These are phyloP conservation scores for Acropora yongei DNA, from an alignment of 64 coral and sea anemone species.

Conservation along the genomic window DNA sequence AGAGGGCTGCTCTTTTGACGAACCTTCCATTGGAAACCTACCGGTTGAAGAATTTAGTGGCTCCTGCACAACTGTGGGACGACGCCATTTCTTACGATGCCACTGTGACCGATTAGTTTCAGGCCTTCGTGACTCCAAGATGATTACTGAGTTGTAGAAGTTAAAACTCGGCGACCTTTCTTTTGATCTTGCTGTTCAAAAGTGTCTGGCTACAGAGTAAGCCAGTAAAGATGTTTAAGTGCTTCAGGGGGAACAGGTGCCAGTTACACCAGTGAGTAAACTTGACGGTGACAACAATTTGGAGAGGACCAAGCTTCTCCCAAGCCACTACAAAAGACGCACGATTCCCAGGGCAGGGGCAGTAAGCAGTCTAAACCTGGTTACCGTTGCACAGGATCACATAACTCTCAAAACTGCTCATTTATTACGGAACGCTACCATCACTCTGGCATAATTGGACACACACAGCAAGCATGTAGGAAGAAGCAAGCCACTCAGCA, in stretches of 20 bases:
- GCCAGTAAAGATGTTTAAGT: slow-evolving; percentile 39
- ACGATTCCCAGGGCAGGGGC: not conserved
- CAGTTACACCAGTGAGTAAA: not conserved
- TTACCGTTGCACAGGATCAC: slow-evolving; percentile 17
- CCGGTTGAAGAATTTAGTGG: slow-evolving; percentile 43
- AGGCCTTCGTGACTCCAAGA: slow-evolving; percentile 9
- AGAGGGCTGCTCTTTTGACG: no score
- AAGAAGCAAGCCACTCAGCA: slow-evolving; percentile 23
- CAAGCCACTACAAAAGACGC: not conserved
- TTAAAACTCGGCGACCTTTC: slow-evolving; percentile 18
- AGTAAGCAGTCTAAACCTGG: not conserved
- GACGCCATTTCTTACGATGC: slow-evolving; percentile 21
- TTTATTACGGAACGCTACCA: slow-evolving; percentile 24
- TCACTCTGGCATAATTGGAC: slow-evolving; percentile 18
- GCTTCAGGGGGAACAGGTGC: slow-evolving; percentile 7
- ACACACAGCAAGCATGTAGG: slow-evolving; percentile 7
- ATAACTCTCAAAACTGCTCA: slow-evolving; percentile 20
- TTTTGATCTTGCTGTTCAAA: slow-evolving; percentile 28
- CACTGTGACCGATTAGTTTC: slow-evolving; percentile 21
- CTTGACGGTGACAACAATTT: not conserved
- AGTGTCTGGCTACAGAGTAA: slow-evolving; percentile 31
- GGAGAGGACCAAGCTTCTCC: not conserved
- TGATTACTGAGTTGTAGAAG: slow-evolving; percentile 34
- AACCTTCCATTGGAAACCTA: no score
- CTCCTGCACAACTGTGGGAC: not conserved